A percentile compares a stretch with the other conserved stretches of the same genome.
These are phyloP conservation scores for Butorides virescens DNA, from an alignment of 2,113 vertebrate species.

Conservation along the genomic window DNA sequence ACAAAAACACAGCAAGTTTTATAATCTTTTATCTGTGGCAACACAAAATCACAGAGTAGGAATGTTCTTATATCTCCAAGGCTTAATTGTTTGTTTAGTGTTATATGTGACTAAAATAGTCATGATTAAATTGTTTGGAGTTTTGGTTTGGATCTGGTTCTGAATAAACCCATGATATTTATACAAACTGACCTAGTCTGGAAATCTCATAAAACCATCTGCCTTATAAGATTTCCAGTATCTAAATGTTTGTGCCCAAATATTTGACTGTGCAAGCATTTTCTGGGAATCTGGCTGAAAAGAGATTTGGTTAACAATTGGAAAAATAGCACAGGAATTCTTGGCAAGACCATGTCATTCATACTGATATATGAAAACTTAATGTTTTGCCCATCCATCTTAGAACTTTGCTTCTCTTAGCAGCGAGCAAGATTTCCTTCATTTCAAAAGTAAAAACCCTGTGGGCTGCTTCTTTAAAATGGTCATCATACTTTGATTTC, in stretches of 20 bases:
- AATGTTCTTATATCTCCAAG: not conserved
- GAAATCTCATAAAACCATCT: not conserved
- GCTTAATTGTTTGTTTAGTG: conserved; percentile 27
- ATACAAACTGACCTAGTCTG: conserved; percentile 14
- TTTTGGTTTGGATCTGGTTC: conserved; percentile 7
- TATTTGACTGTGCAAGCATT: not conserved
- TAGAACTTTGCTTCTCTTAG: not conserved
- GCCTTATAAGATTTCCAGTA: not conserved
- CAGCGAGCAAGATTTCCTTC: not conserved
- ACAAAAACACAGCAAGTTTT: not conserved
- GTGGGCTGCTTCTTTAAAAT: not conserved
- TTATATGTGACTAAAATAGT: conserved; percentile 14
- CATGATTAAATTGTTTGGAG: conserved; percentile 39
- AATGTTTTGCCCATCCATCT: not conserved
- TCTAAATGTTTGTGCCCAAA: not conserved
- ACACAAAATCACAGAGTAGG: not conserved
- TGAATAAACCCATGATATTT: conserved; percentile 24
- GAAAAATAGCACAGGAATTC: not conserved
- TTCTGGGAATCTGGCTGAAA: not conserved
- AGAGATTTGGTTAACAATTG: not conserved
- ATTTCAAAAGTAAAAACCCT: not conserved
- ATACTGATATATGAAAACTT: not conserved
- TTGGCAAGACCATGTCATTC: not conserved
- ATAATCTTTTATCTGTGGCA: not conserved
- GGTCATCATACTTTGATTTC: not conserved